Percentiles rank a stretch among this genome's conserved stretches.
These are phyloP conservation scores for Loripinus fragilis DNA, from an alignment of 2,888 invertebrate species.

Conservation along the genomic window DNA sequence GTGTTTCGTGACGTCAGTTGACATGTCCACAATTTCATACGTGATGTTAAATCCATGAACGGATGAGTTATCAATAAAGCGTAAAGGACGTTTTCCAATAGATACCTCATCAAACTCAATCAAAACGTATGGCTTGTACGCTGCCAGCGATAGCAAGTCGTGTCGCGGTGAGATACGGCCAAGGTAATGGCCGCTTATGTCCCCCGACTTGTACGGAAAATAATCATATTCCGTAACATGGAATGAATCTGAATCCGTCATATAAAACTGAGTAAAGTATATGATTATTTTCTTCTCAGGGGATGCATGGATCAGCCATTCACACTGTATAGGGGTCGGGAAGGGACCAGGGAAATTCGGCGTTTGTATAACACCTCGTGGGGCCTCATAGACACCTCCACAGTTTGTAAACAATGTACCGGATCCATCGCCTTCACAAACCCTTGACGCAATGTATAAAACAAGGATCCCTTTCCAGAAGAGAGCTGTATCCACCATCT, in stretches of 20 bases:
- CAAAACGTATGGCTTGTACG: constrained; percentile 89
- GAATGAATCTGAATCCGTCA: constrained; percentile 83
- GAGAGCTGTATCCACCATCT: no score
- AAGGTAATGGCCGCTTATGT: constrained; percentile 67
- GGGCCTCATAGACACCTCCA: constrained; percentile 66
- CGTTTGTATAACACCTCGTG: constrained; percentile 86
- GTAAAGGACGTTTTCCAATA: constrained; percentile 87
- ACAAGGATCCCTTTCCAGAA: not conserved
- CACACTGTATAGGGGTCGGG: constrained; percentile 91
- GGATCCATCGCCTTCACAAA: not conserved
- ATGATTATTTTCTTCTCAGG: constrained; percentile 88
- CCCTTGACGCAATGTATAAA: not conserved
- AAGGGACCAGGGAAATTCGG: constrained; percentile 93
- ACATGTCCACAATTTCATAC: constrained; percentile 89
- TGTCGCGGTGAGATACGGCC: constrained; percentile 73
- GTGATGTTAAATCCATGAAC: constrained; percentile 97
- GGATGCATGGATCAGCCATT: constrained; percentile 93
- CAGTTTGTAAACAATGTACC: constrained; percentile 60
- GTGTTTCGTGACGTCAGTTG: constrained; percentile 63
- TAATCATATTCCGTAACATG: constrained; percentile 76
- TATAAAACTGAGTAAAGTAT: constrained; percentile 94
- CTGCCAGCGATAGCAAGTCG: constrained; percentile 75
- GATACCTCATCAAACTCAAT: constrained; percentile 89
- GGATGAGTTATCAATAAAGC: constrained; percentile 91
- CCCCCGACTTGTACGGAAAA: constrained; percentile 66